Evolutionary conservation across 1,140 invertebrate species (phyloP).

Genomic region (Globodera ellingtonae): DNA sequence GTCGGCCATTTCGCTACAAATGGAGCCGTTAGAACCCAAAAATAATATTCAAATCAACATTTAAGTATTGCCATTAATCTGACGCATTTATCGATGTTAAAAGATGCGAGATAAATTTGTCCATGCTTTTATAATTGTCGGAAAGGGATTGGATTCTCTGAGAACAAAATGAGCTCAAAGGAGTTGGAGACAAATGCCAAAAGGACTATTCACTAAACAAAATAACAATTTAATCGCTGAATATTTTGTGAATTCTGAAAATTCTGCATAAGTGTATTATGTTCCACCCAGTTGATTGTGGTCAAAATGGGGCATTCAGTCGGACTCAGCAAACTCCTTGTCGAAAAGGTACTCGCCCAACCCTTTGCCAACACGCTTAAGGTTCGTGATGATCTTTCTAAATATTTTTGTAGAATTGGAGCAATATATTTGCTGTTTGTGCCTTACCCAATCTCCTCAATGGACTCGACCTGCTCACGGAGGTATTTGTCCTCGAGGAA

Average conservation of each 20-base stretch:
- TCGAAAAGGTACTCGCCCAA: conserved; percentile 73
- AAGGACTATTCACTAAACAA: too few species aligned
- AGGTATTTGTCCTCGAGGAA: conserved; percentile 72
- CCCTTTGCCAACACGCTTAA: conserved; percentile 71
- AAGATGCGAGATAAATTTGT: not conserved
- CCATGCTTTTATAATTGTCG: not conserved
- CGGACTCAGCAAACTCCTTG: conserved; percentile 64
- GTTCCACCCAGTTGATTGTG: not conserved
- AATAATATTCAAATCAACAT: not conserved
- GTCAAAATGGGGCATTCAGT: conserved; percentile 2
- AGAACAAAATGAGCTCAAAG: too few species aligned
- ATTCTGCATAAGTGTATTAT: not conserved
- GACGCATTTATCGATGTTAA: not conserved
- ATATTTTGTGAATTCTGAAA: not conserved
- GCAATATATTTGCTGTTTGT: conserved; percentile 67
- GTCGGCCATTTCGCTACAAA: not conserved
- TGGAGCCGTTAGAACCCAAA: not conserved
- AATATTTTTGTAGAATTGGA: conserved; percentile 1
- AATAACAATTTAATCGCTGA: too few species aligned
- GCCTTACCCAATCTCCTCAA: conserved; percentile 71
- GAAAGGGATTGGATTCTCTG: too few species aligned
- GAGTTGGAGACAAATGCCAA: too few species aligned
- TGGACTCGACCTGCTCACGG: conserved; percentile 72
- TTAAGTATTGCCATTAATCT: too few species aligned
- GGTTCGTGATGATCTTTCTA: conserved; percentile 70